A percentile compares a stretch with the other conserved stretches of the same genome.
These are phyloP conservation scores for Melieria omissa DNA, from an alignment of 2,888 invertebrate genomes.

Conservation along the genomic window DNA sequence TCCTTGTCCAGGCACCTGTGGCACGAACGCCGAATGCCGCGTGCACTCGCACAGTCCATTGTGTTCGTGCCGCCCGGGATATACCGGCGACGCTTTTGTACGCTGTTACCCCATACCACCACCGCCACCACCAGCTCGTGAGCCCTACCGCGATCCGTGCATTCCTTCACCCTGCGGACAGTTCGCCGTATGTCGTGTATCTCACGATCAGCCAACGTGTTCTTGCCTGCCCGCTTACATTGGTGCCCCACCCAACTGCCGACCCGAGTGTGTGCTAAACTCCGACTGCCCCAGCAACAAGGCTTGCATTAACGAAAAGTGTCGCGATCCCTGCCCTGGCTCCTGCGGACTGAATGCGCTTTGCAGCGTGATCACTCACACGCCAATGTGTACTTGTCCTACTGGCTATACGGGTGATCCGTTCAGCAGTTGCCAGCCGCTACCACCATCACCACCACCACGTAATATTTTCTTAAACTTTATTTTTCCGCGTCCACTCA, in stretches of 20 bases:
- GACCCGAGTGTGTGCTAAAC: slow-evolving; percentile 77
- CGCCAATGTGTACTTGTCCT: slow-evolving; percentile 77
- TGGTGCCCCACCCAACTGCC: slow-evolving; percentile 77
- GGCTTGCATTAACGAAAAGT: slow-evolving; percentile 78
- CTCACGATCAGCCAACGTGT: slow-evolving; percentile 73
- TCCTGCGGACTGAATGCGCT: slow-evolving; percentile 78
- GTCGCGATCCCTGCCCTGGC: slow-evolving; percentile 78
- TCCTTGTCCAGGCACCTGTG: slow-evolving; percentile 74
- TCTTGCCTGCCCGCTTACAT: slow-evolving; percentile 73
- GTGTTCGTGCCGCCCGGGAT: slow-evolving; percentile 73
- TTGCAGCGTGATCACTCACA: slow-evolving; percentile 78
- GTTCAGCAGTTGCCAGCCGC: slow-evolving; percentile 72
- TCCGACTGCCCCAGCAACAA: slow-evolving; percentile 75
- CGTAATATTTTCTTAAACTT: slow-evolving; percentile 48
- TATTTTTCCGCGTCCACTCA: not conserved
- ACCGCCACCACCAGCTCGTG: slow-evolving; percentile 61
- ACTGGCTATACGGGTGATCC: slow-evolving; percentile 77
- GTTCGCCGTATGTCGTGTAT: slow-evolving; percentile 74
- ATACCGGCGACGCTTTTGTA: slow-evolving; percentile 78
- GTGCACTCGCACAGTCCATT: slow-evolving; percentile 71
- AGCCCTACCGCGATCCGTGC: slow-evolving; percentile 70
- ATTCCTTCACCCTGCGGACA: slow-evolving; percentile 77
- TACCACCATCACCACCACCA: slow-evolving; percentile 47
- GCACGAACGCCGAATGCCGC: slow-evolving; percentile 71
- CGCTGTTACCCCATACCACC: slow-evolving; percentile 69